Evolutionary conservation across 2,113 vertebrate genomes (phyloP), one percentile per base, ranked within the genome.

Genomic region (Scatophagus argus): DNA sequence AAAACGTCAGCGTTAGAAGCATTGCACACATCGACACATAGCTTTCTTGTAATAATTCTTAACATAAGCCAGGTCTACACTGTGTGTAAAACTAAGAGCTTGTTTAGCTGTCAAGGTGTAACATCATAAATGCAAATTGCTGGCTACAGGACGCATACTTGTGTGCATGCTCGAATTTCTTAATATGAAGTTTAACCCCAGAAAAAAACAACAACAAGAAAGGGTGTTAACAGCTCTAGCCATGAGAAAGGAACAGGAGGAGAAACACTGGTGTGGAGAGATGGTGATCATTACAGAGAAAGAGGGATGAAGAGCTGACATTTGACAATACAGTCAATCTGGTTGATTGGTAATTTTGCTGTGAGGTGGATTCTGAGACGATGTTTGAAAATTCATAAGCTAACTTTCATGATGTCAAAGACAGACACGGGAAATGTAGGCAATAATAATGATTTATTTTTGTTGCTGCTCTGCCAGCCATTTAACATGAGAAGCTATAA

Each of bases 401-500:
- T 27, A 31, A 62, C 63, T 52, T 54, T 39, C 1, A 54, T 56
- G 16, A 44, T 39, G 5, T 79, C 23, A 41, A 32, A 44, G 29
- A 67, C 12, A 38, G 17, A 12, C 14, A 59, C 13, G 46, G 1
- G 10, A 32, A 32, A 25, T 46, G 1, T 34, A 46, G 43, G 59
- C 63, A 69, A 58, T 0, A 65, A n/a, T 0, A 21, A 21, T 8
- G 27, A 38, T 64, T 74, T 38, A 52, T 51, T 74, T 65, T 27
- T n/a, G 52, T 39, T 70, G 44, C 51, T 46, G 43, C 12, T 47
- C 25, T 61, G 47, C 47, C 55, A 61, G 19, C 19, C 17, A 19
- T 44, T 61, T 46, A 41, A 51, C 54, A 58, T 49, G 17, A 73
- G 44, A 38, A 59, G 43, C 21, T 0, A 17, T 63, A 63, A 77